Conservation (phyloP, 2,797 vertebrate genomes). For the Nyctalus aviator region DNA sequence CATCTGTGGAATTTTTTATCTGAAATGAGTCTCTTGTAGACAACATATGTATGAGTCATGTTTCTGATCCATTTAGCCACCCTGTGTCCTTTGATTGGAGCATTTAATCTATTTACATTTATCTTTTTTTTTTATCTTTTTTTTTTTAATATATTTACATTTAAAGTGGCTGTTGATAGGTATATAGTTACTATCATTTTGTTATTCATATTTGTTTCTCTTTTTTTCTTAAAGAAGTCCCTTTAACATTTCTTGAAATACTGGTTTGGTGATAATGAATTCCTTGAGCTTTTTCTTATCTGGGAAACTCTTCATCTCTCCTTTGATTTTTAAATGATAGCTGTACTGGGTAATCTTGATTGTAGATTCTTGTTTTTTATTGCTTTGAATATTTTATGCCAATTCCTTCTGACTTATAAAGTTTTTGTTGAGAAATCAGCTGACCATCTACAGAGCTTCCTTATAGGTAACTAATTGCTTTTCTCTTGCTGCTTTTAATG, state of each 20-base stretch:
- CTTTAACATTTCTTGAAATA: neutral
- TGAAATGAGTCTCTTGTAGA: neutral
- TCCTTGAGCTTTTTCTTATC: neutral
- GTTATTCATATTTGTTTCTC: neutral
- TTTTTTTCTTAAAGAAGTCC: neutral
- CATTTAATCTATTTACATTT: neutral
- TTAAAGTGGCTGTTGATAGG: neutral
- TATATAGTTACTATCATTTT: neutral
- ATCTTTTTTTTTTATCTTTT: no score
- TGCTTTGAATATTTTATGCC: neutral
- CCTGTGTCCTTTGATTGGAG: neutral
- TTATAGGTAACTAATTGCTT: neutral
- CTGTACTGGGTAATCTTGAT: neutral
- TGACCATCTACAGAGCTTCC: neutral
- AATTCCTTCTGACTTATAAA: neutral
- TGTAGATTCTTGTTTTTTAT: neutral
- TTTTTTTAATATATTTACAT: neutral
- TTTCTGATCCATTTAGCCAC: neutral
- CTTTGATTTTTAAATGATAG: neutral
- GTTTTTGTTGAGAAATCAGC: neutral
- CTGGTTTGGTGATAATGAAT: neutral
- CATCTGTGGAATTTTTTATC: neutral
- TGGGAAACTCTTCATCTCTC: neutral
- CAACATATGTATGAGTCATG: neutral
- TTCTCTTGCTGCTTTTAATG: neutral